A percentile compares a stretch with the other conserved stretches of the same genome.
Evolutionary conservation across 35 echinoderm and acorn worm genomes (phyloP).

Genomic region (Anneissia japonica): DNA sequence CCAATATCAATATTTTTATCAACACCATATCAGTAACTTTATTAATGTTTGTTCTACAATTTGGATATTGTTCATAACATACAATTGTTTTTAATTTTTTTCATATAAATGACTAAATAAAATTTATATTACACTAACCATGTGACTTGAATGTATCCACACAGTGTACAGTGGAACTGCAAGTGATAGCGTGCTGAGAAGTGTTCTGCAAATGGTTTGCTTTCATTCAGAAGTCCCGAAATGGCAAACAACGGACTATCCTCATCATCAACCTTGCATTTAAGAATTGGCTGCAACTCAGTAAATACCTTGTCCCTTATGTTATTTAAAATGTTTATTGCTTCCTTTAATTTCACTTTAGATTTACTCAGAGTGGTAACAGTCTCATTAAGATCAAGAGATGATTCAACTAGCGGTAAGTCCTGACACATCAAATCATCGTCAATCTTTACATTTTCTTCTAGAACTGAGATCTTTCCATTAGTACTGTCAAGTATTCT

Average conservation of each 20-base stretch:
- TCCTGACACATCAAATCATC: too few relatives aligned
- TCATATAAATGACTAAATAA: background rate
- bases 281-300: conserved; percentile 38
- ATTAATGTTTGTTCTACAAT: background rate
- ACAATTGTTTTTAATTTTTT: background rate
- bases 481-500: too few relatives aligned
- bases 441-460: too few relatives aligned
- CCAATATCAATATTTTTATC: too few relatives aligned
- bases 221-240: conserved; percentile 33
- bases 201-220: conserved; percentile 54
- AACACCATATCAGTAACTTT: too few relatives aligned
- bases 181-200: conserved; percentile 48
- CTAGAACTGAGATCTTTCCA: too few relatives aligned
- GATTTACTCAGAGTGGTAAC: background rate
- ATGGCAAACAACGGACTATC: conserved; percentile 73
- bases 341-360: conserved; percentile 13
- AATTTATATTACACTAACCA: conserved; percentile 45
- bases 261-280: conserved; percentile 47
- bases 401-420: too few relatives aligned
- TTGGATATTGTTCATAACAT: background rate
- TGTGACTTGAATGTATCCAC: conserved; percentile 42
- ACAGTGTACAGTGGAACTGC: conserved; percentile 62
- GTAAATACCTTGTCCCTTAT: conserved; percentile 38
- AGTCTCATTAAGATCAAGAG: too few relatives aligned
- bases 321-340: background rate